Evolutionary conservation across 2,888 invertebrate species (phyloP), one percentile per base, ranked within the genome.

Genomic region (Heteromyza rotundicornis): DNA sequence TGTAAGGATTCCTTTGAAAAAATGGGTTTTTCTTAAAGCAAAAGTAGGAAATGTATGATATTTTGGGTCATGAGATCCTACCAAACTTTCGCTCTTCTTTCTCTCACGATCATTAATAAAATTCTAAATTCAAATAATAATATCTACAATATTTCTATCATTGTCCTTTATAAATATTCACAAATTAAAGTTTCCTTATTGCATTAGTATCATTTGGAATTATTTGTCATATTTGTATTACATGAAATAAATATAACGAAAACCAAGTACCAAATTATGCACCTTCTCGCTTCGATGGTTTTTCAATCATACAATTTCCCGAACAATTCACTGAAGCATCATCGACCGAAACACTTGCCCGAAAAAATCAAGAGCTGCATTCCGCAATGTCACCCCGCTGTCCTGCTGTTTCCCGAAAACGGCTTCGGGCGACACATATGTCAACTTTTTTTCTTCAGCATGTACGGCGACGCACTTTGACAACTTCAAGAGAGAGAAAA

Each of bases 351-450:
- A 44, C 50, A 40, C 51, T 50, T 53, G 51, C 27, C 35, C 24
- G 10, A 24, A 24, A 47, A 50, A 53, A 50, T 62, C 52, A 40
- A 40, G 40, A 14, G 16, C 40, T 7, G 3, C 40, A n/a, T 3
- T 10, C 40, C 10, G 10, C 2, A 10, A 7, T 3, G n/a, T 5
- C 7, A 19, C 3, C 5, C 57, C 59, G 73, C 71, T 76, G 77
- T 75, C 80, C 80, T 74, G 79, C 76, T 81, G 80, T 75, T 78
- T 70, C 69, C 66, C 60, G 71, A 73, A 81, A 76, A 73, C 75
- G 74, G 82, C 82, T 80, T 74, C 78, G 75, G 82, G 80, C 80
- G 77, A n/a, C 79, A 81, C 82, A 82, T 82, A 82, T 82, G 82
- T 82, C 82, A 79, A 76, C 78, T 82, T 82, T 80, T 71, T 74